phyloP scores from a whole-genome alignment of 2,888 invertebrate genomes.

The Mylabris sibirica region DNA sequence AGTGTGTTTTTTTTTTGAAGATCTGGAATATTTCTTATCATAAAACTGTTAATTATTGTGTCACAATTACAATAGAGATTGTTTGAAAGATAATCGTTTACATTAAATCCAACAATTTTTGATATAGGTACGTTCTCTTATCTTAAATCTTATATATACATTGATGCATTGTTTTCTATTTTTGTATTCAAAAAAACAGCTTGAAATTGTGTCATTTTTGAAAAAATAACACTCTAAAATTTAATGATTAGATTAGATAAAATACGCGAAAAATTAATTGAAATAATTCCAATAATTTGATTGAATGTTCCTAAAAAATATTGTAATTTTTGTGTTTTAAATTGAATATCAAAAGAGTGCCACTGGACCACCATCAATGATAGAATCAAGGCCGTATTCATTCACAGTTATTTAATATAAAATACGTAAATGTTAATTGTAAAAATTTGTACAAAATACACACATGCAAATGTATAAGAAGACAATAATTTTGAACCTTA shows the following conservation, averaged over 20 bases:
- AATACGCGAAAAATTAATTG: too few species aligned
- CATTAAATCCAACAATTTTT: background rate
- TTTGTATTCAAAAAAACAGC: background rate
- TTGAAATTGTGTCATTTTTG: background rate
- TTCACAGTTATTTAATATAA: slow-evolving; percentile 7
- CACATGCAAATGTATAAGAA: background rate
- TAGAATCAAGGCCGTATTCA: background rate
- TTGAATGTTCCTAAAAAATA: too few species aligned
- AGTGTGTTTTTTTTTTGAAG: too few species aligned
- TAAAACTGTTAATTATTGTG: too few species aligned
- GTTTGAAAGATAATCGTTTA: too few species aligned
- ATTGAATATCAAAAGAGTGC: too few species aligned
- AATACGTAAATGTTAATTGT: slow-evolving; percentile 2
- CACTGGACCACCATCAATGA: background rate
- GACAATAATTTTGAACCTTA: background rate
- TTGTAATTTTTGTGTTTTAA: too few species aligned
- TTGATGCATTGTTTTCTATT: background rate
- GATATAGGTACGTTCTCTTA: background rate
- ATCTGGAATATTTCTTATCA: too few species aligned
- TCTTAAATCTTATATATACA: background rate
- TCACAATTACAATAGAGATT: too few species aligned
- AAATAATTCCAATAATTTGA: too few species aligned
- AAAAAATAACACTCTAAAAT: background rate
- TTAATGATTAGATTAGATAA: background rate
- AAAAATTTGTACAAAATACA: background rate